Base-by-base conservation (phyloP, 1,140 invertebrate genomes). In the Drosophila orosa region DNA sequence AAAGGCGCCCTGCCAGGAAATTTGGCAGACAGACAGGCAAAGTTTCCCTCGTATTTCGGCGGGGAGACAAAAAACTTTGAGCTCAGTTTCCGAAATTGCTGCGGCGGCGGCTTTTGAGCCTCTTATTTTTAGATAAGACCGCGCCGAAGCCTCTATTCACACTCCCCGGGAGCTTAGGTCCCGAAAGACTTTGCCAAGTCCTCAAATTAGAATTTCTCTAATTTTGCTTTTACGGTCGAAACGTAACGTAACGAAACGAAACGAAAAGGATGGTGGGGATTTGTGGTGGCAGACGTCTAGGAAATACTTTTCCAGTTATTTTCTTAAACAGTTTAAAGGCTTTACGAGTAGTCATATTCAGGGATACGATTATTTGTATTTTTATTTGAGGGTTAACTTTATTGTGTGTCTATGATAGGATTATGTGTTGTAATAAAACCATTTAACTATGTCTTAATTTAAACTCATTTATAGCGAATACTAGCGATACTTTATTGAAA, bases 61-160 rank as follows among this genome's bases (percentile, higher is more conserved):
- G 44, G 10, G 19, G 17, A 54, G 69, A 72, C 37, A 65, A 40
- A 80, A 78, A 85, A 67, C 78, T 81, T 86, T 86, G 71, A 47
- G 40, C 61, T 58, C 61, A 65, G 75, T 78, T 82, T 82, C 24
- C 74, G 27, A 74, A 85, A 87, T 82, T 82, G 65, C 47, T 50
- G 52, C 33, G 24, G 52, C 67, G 12, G 33, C 44, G 29, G 39
- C 25, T 56, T 61, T 47, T 65, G 69, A 82, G 65, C 74, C 63
- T 74, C 63, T 71, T 87, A 81, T 85, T 86, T 85, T 71, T 50
- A 82, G 83, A 82, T 87, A 87, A 82, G 78, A 47, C 42, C 74
- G 35, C 35, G 29, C 33, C 24, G 47, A 39, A 33, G 31, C 33
- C 56, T 52, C 19, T 55, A 67, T 58, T 62, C 56, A 44, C 69